These are phyloP conservation scores for Siniperca scherzeri DNA, from an alignment of 2,797 vertebrate genomes.

Conservation along the genomic window DNA sequence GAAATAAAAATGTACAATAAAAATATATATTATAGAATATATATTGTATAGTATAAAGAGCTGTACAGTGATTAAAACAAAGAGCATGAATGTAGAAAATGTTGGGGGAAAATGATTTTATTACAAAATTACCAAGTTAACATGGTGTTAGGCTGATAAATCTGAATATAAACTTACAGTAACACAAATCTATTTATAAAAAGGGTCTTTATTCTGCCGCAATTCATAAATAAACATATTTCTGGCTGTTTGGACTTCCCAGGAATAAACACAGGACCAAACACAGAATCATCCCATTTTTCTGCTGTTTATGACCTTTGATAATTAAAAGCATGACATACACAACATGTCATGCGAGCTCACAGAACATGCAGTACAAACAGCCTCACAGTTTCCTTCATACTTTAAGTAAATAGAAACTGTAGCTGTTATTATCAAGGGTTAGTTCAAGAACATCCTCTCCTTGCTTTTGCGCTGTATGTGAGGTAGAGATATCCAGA, in stretches of 20 bases:
- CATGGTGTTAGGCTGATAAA: background rate
- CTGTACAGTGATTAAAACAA: too few species aligned
- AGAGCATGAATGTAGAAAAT: background rate
- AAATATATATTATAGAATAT: too few species aligned
- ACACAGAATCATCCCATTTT: background rate
- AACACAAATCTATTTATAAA: background rate
- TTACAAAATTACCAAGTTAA: background rate
- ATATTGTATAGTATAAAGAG: background rate
- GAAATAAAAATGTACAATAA: background rate
- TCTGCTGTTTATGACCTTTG: background rate
- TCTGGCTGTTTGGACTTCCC: too few species aligned
- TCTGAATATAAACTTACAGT: background rate
- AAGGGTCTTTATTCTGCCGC: background rate
- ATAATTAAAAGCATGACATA: background rate
- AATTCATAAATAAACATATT: background rate
- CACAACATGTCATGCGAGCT: background rate
- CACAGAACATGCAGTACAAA: background rate
- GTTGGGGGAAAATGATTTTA: too few species aligned
- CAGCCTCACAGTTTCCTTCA: constrained; percentile 3
- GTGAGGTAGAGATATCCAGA: constrained; percentile 37
- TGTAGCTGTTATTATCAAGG: constrained; percentile 47
- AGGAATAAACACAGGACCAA: background rate
- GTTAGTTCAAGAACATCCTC: constrained; percentile 50
- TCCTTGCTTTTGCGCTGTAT: constrained; percentile 12
- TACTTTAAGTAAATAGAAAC: constrained; percentile 19